Evolutionary conservation across 2,888 invertebrate species (phyloP).

Genomic region (Alloscopus bannaensis): DNA sequence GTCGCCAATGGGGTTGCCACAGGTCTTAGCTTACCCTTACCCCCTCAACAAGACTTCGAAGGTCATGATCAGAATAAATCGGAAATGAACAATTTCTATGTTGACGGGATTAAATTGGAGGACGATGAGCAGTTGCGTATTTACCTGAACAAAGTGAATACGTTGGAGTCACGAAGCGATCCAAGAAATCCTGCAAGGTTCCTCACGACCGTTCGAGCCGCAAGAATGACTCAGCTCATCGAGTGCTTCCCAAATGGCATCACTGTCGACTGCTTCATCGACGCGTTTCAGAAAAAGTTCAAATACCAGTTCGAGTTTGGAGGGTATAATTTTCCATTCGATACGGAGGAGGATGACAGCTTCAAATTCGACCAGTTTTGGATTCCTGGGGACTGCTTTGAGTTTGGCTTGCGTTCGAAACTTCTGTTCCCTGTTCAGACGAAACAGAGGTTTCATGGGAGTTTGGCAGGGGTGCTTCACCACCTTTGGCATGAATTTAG

Average conservation of each 20-base stretch:
- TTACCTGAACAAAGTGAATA: too few species aligned
- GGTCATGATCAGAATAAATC: too few species aligned
- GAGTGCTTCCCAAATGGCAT: background rate
- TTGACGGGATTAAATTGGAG: too few species aligned
- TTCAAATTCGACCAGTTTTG: background rate
- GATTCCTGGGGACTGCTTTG: background rate
- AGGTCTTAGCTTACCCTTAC: too few species aligned
- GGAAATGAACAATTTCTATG: too few species aligned
- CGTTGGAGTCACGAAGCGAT: too few species aligned
- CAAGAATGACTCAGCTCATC: background rate
- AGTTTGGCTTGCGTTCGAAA: background rate
- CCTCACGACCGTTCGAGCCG: too few species aligned
- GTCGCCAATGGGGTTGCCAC: too few species aligned
- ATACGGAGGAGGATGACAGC: background rate
- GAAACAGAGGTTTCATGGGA: background rate
- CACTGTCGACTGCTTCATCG: background rate
- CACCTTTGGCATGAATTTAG: background rate
- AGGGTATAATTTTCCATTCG: background rate
- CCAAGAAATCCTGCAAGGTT: too few species aligned
- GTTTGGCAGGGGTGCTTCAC: background rate
- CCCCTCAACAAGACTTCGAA: too few species aligned
- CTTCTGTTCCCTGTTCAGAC: background rate
- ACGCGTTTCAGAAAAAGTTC: background rate
- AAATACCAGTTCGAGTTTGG: background rate
- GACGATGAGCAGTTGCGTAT: too few species aligned